Evolutionary conservation across 2,888 invertebrate genomes (phyloP), one percentile per base, ranked within the genome.

Genomic region (Dioctria linearis): DNA sequence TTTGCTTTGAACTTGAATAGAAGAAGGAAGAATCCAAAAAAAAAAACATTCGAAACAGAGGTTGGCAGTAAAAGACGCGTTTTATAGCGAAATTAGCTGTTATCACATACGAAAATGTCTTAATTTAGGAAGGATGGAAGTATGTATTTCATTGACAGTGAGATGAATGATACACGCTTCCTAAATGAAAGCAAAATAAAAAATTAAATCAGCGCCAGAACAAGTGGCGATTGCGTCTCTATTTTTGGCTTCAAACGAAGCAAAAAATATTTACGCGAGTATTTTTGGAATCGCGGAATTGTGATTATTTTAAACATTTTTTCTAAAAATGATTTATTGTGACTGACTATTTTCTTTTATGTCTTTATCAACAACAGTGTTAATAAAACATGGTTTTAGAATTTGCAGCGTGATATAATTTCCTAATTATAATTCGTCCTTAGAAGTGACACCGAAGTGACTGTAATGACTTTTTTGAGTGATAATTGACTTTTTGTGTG

Each of bases 321-420:
- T 51, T 37, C 69, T 46, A 5, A 69, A 69, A 69, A 69, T 69
- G 69, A 69, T 69, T 69, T 37, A 69, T 51, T 51, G 37, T 37
- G 11, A 51, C 43, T 5, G 39, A 49, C 51, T 39, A n/a, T 25
- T 46, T 8, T 25, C 13, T 69, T 69, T 69, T 69, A 69, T 5
- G 69, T 37, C 11, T 8, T 39, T 69, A 51, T 69, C 69, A 69
- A 51, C 69, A 49, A 51, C 9, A 6, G 37, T 49, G 49, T 69
- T 39, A 69, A 49, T 39, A 69, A 69, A 51, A 46, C 51, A 13
- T 49, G 39, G 25, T 51, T 69, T 5, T 8, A 37, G 46, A 54
- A 54, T 11, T 54, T 11, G 54, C 2, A n/a, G 11, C 6, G 54
- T 11, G 6, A 11, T 11, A 11, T 4, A 54, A n/a, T 4, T 54